Base-by-base conservation (phyloP, 2,113 vertebrate genomes). In the Gorsachius goisagi region DNA sequence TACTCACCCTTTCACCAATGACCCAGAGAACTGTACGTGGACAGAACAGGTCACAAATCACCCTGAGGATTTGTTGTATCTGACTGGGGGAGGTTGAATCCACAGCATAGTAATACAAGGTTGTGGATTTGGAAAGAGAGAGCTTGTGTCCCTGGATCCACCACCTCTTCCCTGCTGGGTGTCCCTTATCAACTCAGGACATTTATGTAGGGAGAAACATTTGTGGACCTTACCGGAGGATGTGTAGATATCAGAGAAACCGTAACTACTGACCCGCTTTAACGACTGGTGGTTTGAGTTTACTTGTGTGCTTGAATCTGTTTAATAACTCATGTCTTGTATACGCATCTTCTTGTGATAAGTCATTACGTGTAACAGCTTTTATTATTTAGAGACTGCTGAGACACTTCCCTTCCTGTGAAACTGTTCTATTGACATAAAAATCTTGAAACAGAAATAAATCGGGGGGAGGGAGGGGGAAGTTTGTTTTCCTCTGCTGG, bases 271-370 rank as follows among this genome's bases (percentile, higher is more conserved):
- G 56, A 58, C 30, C 32, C 95, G 69, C 64, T 81, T 69, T 83
- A 93, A 45, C 73, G 88, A 90, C 68, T 75, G 32, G 52, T 67
- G 49, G 83, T 95, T 91, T 76, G 60, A 94, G 52, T 95, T 93
- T 72, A 90, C 30, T 44, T 37, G 75, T 95, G 90, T 95, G 95
- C 92, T 93, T 92, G 44, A 91, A 89, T 93, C 69, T 95, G 77
- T 96, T 97, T 86, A 96, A 78, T 96, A 87, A 97, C 97, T 97
- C 24, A 55, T 93, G 96, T 97, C 94, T 94, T 92, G 59, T 93
- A 82, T 86, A 66, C 88, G 81, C 95, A 95, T 96, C 90, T 96
- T 94, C 97, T 98, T 97, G 89, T 97, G 94, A 96, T 64, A 93
- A 97, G 97, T 96, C 94, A 96, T 96, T 97, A 91, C 53, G 6